Conservation (phyloP, 2,888 invertebrate species). For the Lycophotia porphyrea region DNA sequence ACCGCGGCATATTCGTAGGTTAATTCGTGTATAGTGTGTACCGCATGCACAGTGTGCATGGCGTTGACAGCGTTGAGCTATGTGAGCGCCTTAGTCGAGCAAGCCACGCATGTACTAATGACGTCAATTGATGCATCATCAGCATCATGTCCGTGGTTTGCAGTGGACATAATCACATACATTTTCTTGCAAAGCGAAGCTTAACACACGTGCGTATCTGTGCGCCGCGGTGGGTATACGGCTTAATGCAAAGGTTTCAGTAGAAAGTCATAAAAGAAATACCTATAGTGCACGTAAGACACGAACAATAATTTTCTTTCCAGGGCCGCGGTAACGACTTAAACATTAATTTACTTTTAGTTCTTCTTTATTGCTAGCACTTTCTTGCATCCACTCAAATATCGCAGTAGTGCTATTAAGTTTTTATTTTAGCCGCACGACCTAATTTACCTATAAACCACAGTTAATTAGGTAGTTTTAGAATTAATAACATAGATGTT, state of each 20-base stretch:
- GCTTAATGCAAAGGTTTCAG: background rate
- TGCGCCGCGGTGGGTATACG: too few relatives aligned
- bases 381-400: background rate
- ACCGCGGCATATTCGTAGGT: too few relatives aligned
- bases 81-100: too few relatives aligned
- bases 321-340: background rate
- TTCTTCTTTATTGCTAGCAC: background rate
- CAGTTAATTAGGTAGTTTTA: background rate
- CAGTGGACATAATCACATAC: too few relatives aligned
- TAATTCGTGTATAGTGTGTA: too few relatives aligned
- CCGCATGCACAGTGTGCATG: too few relatives aligned
- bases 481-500: background rate
- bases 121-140: too few relatives aligned
- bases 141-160: too few relatives aligned
- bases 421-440: background rate
- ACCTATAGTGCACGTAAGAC: background rate
- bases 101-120: too few relatives aligned
- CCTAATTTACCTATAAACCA: background rate
- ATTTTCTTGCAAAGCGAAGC: too few relatives aligned
- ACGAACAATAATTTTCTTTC: background rate
- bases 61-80: too few relatives aligned
- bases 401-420: background rate
- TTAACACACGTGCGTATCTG: too few relatives aligned
- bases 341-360: background rate
- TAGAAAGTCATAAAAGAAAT: background rate